Evolutionary conservation across 2,797 vertebrate genomes (phyloP), one percentile per base, ranked within the genome.

Genomic region (Serranus cabrilla): DNA sequence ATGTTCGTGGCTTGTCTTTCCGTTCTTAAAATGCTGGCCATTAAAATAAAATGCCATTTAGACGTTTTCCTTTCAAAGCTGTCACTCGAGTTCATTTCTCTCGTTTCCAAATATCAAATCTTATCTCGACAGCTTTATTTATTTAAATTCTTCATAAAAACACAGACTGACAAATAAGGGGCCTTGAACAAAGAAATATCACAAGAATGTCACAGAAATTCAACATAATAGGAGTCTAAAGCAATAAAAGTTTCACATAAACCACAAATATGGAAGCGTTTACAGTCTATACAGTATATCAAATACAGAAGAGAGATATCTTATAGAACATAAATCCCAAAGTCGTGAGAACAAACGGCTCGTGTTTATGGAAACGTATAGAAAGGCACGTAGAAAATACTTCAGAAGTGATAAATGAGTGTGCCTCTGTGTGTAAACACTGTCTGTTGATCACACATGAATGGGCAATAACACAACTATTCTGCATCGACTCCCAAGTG

Each of bases 361-460:
- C 18, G 11, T 40, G 12, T 62, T 6, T 31, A 37, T 11, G 14
- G 12, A 42, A 68, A 61, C 18, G 18, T 4, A 37, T 0, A 16
- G 50, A 58, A 31, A 49, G 5, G 20, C 37, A 39, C 47, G 21
- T 34, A 11, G 2, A 52, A 52, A 51, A 68, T 8, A 31, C n/a
- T 11, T 37, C 18, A 49, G 58, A 56, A 43, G 16, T 76, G 66
- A 74, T 62, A 0, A 45, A 82, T 58, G 68, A 72, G 31, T 1
- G 52, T 3, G 61, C 25, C 62, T 57, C 69, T 62, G 25, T 40
- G 70, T 46, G 63, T 52, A 78, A 86, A 79, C 57, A 57, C 17
- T 52, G 47, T 55, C 46, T 57, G 34, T 62, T 47, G 50, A 75
- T 80, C 58, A 58, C 54, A 64, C 55, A 64, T 49, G 54, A 71